Evolutionary conservation across 2,113 vertebrate species (phyloP), one percentile per base, ranked within the genome.

Genomic region (Grantiella picta): DNA sequence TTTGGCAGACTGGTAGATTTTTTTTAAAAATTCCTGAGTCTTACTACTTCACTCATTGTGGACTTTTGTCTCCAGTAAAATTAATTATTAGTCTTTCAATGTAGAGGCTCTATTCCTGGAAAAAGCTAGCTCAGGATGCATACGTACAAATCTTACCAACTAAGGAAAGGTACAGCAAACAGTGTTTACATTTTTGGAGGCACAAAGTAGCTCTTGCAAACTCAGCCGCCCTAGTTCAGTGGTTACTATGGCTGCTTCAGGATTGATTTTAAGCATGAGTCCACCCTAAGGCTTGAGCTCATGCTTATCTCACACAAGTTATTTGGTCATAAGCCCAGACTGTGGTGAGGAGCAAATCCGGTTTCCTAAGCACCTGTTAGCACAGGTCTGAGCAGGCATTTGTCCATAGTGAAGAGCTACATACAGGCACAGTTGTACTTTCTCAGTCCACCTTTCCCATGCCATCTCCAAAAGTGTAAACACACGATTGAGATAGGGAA

Each of bases 401-500:
- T 82, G 4, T 49, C 22, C 69, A 18, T 11, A 66, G 64, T 13
- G 64, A 68, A 57, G 59, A 72, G 49, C 45, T 65, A 21, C 22
- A 18, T 49, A 61, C 14, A 49, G 36, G 40, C 85, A 29, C n/a
- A 57, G 17, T 2, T 11, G 4, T 11, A 47, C 23, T 76, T 82
- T 69, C 66, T 76, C 63, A 72, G 33, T 38, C 45, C 10, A 5
- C 5, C 4, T 20, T 36, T 85, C 25, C n/a, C 1, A 1, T 53
- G 23, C 10, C 28, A 23, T 14, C 28, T 61, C 25, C 23, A 38
- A 27, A 68, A 76, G 27, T 3, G 7, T 35, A 17, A 3, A 2
- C 9, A 17, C 2, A 3, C 2, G 7, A 11, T 0, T 33, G 38
- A 70, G 24, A n/a, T 4, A 40, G 40, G 5, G 1, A 18, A 81